These are phyloP conservation scores for Venustoraphidia nigricollis DNA, from an alignment of 2,888 invertebrate species.

Conservation along the genomic window DNA sequence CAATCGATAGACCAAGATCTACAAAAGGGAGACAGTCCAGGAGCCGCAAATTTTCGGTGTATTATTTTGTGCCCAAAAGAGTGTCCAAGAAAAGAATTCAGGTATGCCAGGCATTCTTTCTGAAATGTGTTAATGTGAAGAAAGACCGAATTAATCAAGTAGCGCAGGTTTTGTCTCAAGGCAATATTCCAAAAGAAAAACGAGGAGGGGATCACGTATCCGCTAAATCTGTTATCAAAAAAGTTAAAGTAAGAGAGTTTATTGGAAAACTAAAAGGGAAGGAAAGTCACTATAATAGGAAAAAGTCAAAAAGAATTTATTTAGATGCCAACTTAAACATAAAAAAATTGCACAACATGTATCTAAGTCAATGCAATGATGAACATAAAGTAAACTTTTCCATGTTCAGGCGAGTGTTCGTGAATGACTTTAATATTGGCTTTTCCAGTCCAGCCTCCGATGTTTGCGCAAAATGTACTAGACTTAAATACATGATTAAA, in stretches of 20 bases:
- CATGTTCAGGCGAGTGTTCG: slow-evolving; percentile 11
- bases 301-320: slow-evolving; percentile 15
- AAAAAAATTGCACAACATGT: slow-evolving; percentile 14
- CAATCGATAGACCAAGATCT: too few species aligned
- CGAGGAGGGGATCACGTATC: slow-evolving; percentile 12
- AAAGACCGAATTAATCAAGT: slow-evolving; percentile 10
- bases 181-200: slow-evolving; percentile 13
- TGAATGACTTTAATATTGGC: slow-evolving; percentile 15
- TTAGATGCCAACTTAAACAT: slow-evolving; percentile 12
- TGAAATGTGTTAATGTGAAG: slow-evolving; percentile 8
- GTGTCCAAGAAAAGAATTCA: too few species aligned
- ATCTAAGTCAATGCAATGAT: slow-evolving; percentile 13
- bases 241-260: slow-evolving; percentile 12
- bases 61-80: too few species aligned
- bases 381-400: slow-evolving; percentile 12
- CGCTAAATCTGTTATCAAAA: slow-evolving; percentile 13
- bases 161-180: slow-evolving; percentile 8
- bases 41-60: too few species aligned
- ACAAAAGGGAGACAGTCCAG: too few species aligned
- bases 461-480: slow-evolving; percentile 13
- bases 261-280: too few species aligned
- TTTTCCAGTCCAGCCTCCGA: slow-evolving; percentile 16
- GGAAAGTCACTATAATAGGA: slow-evolving; percentile 17
- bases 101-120: slow-evolving; percentile 12
- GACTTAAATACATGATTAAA: slow-evolving; percentile 10